These are phyloP conservation scores for Dipodomys stephensi DNA, from an alignment of 2,113 vertebrate species.

Conservation along the genomic window DNA sequence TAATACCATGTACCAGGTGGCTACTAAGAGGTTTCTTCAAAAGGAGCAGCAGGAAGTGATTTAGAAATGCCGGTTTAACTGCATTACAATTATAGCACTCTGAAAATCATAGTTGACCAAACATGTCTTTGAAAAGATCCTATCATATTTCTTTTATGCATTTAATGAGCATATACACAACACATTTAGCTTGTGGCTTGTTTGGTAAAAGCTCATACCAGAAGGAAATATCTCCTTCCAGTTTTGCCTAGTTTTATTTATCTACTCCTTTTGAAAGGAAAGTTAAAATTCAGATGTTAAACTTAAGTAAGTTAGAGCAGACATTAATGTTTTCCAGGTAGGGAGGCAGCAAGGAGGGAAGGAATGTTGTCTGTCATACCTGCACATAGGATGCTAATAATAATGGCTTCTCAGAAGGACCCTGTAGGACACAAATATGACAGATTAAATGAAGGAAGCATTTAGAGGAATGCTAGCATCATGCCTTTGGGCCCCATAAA, in stretches of 20 bases:
- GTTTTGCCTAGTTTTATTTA: slow-evolving; percentile 17
- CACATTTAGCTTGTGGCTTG: slow-evolving; percentile 82
- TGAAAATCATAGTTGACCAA: slow-evolving; percentile 84
- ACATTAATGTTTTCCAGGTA: neutral
- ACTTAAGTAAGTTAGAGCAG: neutral
- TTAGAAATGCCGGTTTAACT: slow-evolving; percentile 84
- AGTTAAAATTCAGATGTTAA: slow-evolving; percentile 12
- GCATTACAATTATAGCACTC: slow-evolving; percentile 81
- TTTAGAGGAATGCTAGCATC: neutral
- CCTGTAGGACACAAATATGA: neutral
- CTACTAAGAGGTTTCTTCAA: slow-evolving; percentile 82
- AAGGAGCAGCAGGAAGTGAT: slow-evolving; percentile 81
- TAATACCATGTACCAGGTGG: slow-evolving; percentile 80
- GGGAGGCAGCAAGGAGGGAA: neutral
- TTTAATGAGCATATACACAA: slow-evolving; percentile 83
- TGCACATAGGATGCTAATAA: neutral
- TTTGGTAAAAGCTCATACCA: slow-evolving; percentile 75
- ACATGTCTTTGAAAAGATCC: slow-evolving; percentile 83
- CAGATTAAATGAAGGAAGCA: neutral
- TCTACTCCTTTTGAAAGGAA: slow-evolving; percentile 72
- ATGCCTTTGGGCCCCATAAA: neutral
- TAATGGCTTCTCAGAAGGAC: neutral
- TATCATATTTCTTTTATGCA: slow-evolving; percentile 82
- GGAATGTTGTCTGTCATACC: neutral
- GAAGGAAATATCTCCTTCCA: slow-evolving; percentile 73